Percentiles rank a stretch among this genome's conserved stretches.
These are phyloP conservation scores for Antheraea mylitta DNA, from an alignment of 1,140 invertebrate genomes.

Conservation along the genomic window DNA sequence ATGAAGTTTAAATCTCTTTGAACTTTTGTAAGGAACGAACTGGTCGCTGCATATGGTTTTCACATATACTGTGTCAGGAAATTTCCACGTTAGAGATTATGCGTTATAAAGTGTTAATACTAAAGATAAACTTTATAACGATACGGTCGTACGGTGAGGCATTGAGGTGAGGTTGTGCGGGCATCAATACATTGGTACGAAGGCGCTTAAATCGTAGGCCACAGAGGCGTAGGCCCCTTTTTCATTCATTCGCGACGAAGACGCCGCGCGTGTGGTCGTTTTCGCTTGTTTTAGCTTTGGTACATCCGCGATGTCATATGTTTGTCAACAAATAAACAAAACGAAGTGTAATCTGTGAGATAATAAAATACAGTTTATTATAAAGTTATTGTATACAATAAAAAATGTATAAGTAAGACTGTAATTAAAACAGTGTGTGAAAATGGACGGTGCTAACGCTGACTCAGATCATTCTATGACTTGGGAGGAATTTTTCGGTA, in stretches of 20 bases:
- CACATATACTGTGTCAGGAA: slow-evolving; percentile 8
- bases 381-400: slow-evolving; percentile 16
- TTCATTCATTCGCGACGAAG: slow-evolving; percentile 58
- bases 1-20: not conserved
- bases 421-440: slow-evolving; percentile 41
- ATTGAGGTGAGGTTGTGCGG: not conserved
- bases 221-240: slow-evolving; percentile 1
- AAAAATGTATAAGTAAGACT: not conserved
- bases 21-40: not conserved
- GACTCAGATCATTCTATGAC: slow-evolving; percentile 79
- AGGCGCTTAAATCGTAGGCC: too few relatives aligned
- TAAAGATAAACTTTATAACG: slow-evolving; percentile 15
- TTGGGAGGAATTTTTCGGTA: slow-evolving; percentile 79
- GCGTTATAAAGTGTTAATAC: slow-evolving; percentile 13
- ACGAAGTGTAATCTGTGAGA: slow-evolving; percentile 52
- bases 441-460: slow-evolving; percentile 72
- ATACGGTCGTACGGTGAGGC: slow-evolving; percentile 4
- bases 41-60: not conserved
- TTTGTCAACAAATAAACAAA: slow-evolving; percentile 65
- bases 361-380: slow-evolving; percentile 30
- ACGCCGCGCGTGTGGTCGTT: slow-evolving; percentile 34
- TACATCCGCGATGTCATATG: slow-evolving; percentile 54
- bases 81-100: slow-evolving; percentile 16
- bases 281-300: slow-evolving; percentile 22
- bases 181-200: not conserved